A percentile compares a stretch with the other conserved stretches of the same genome.
Evolutionary conservation across 92 coral and sea anemone genomes (phyloP).

Genomic region (Scolanthus callimorphus): DNA sequence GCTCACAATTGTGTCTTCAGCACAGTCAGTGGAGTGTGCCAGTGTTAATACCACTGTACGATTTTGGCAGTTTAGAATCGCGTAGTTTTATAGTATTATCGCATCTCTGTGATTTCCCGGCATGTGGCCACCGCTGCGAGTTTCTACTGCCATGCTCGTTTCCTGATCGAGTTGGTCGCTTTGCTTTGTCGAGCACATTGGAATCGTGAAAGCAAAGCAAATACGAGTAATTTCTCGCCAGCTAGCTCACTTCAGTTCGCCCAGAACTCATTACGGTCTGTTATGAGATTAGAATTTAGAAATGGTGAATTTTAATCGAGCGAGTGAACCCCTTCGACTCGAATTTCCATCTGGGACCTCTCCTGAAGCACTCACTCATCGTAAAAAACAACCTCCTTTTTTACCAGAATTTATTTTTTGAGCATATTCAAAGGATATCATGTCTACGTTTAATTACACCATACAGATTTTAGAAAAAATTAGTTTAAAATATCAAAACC

Average conservation of each 20-base stretch:
- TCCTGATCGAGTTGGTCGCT: too few species aligned
- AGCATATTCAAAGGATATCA: conserved; percentile 40
- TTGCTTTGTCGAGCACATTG: too few species aligned
- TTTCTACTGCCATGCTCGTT: too few species aligned
- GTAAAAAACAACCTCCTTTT: conserved; percentile 13
- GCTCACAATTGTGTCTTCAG: conserved; percentile 35
- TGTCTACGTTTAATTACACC: conserved; percentile 38
- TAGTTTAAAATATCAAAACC: conserved; percentile 41
- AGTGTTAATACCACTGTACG: too few species aligned
- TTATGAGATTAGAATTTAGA: too few species aligned
- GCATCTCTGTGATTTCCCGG: conserved; percentile 32
- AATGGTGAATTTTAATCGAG: too few species aligned
- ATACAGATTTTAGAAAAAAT: conserved; percentile 16
- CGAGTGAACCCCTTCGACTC: conserved; percentile 5
- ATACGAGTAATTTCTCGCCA: too few species aligned
- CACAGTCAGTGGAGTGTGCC: conserved; percentile 33
- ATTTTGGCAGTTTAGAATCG: conserved; percentile 11
- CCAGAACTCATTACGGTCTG: too few species aligned
- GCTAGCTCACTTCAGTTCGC: too few species aligned
- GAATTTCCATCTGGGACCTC: conserved; percentile 31
- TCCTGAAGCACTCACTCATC: neutral
- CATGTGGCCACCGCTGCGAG: conserved; percentile 15
- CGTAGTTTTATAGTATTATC: conserved; percentile 17
- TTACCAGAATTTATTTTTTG: conserved; percentile 9
- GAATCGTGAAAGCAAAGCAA: too few species aligned